Evolutionary conservation across 2,888 invertebrate genomes (phyloP).

Genomic region (Mellilla xanthometata): DNA sequence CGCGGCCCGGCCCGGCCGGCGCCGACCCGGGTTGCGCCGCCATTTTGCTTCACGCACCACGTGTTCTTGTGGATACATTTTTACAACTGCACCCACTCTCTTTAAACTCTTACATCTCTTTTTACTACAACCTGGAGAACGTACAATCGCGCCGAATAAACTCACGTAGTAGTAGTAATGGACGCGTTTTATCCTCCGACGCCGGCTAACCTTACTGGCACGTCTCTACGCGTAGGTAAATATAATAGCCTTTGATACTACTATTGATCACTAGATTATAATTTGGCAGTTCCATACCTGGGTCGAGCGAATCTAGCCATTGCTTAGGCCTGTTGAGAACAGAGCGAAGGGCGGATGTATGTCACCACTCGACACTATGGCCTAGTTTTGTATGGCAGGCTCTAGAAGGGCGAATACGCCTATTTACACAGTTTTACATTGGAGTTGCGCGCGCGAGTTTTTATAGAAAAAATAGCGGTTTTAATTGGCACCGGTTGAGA

Average conservation of each 20-base stretch:
- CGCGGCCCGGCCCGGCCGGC: conserved; percentile 4
- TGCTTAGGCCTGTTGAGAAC: conserved; percentile 46
- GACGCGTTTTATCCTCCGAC: too few species aligned
- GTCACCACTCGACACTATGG: conserved; percentile 6
- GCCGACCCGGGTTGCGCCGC: conserved; percentile 47
- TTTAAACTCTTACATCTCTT: too few species aligned
- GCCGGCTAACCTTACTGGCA: too few species aligned
- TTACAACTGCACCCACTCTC: conserved; percentile 12
- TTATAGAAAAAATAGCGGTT: conserved; percentile 3
- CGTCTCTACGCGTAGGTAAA: too few species aligned
- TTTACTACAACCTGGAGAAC: background rate
- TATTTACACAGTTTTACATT: conserved; percentile 8
- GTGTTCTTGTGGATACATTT: conserved; percentile 60
- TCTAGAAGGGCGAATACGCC: conserved; percentile 9
- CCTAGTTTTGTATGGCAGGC: conserved; percentile 9
- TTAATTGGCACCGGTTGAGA: conserved; percentile 9
- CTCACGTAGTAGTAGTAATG: background rate
- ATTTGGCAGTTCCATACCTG: conserved; percentile 21
- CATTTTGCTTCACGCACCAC: conserved; percentile 75
- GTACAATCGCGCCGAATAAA: background rate
- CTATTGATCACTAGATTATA: too few species aligned
- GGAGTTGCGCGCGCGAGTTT: conserved; percentile 2
- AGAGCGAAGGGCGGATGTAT: conserved; percentile 37
- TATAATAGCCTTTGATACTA: background rate
- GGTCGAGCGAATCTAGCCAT: conserved; percentile 68